Evolutionary conservation across 1,140 invertebrate species (phyloP).

Genomic region (Musca vetustissima): DNA sequence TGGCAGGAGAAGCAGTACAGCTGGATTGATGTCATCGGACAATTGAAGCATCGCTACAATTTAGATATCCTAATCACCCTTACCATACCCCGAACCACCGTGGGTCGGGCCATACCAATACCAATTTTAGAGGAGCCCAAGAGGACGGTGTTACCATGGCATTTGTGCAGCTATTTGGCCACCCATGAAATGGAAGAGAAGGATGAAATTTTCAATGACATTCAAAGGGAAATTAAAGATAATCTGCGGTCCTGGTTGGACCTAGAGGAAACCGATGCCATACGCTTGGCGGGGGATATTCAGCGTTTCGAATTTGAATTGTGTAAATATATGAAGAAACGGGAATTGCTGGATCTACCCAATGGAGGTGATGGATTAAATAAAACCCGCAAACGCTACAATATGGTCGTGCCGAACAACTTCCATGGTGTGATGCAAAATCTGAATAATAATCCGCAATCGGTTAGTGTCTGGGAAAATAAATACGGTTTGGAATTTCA

Average conservation of each 20-base stretch:
- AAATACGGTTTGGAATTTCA: slow-evolving; percentile 40
- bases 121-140: slow-evolving; percentile 34
- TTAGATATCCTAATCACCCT: slow-evolving; percentile 46
- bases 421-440: slow-evolving; percentile 26
- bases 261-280: slow-evolving; percentile 34
- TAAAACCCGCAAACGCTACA: neutral
- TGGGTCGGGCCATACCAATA: slow-evolving; percentile 40
- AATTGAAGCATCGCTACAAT: slow-evolving; percentile 38
- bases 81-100: slow-evolving; percentile 25
- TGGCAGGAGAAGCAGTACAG: slow-evolving; percentile 36
- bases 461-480: slow-evolving; percentile 23
- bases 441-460: neutral
- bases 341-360: slow-evolving; percentile 24
- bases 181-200: slow-evolving; percentile 23
- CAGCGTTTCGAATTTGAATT: slow-evolving; percentile 49
- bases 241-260: slow-evolving; percentile 41
- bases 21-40: slow-evolving; percentile 39
- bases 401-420: slow-evolving; percentile 35
- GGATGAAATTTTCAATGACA: slow-evolving; percentile 31
- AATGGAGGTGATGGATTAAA: neutral
- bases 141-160: slow-evolving; percentile 40
- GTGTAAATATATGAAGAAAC: slow-evolving; percentile 40
- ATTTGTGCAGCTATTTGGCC: slow-evolving; percentile 37
- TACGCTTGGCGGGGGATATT: slow-evolving; percentile 40
- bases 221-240: slow-evolving; percentile 36